Percentiles rank a stretch among this genome's conserved stretches.
Conservation (phyloP, 2,113 vertebrate species). For the Cynopterus brachyotis region DNA sequence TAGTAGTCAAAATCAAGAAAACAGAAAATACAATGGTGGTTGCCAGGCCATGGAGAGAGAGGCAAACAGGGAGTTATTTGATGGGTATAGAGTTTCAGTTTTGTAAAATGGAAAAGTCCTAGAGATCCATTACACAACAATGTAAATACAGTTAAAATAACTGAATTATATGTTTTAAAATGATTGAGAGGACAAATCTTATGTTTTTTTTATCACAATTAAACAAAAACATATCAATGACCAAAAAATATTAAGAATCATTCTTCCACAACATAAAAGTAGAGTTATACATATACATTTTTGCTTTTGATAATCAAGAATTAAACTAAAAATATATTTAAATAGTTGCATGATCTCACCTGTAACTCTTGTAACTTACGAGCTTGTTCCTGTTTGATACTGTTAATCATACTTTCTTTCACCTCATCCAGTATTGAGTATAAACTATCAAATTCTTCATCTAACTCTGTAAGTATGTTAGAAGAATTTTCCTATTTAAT, state of each 20-base stretch:
- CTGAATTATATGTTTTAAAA: background rate
- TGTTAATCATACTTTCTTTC: slow-evolving; percentile 88
- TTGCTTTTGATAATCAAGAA: background rate
- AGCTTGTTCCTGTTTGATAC: slow-evolving; percentile 90
- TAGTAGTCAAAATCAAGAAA: background rate
- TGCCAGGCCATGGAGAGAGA: background rate
- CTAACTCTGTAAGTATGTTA: slow-evolving; percentile 90
- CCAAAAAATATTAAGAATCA: background rate
- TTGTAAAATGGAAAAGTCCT: background rate
- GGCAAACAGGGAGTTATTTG: background rate
- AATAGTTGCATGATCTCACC: slow-evolving; percentile 78
- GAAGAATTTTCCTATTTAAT: slow-evolving; percentile 89
- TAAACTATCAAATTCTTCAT: slow-evolving; percentile 93
- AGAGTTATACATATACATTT: background rate
- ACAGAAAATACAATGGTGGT: background rate
- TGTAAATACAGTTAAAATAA: background rate
- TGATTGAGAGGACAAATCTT: background rate
- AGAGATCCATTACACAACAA: background rate
- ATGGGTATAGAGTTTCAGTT: background rate
- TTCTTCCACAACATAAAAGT: background rate
- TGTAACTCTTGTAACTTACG: slow-evolving; percentile 91
- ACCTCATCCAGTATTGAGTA: slow-evolving; percentile 90
- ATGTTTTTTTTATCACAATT: background rate
- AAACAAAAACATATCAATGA: background rate
- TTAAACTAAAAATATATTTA: background rate